Evolutionary conservation across 2,797 vertebrate species (phyloP), one percentile per base, ranked within the genome.

Genomic region (Rhinatrema bivittatum): DNA sequence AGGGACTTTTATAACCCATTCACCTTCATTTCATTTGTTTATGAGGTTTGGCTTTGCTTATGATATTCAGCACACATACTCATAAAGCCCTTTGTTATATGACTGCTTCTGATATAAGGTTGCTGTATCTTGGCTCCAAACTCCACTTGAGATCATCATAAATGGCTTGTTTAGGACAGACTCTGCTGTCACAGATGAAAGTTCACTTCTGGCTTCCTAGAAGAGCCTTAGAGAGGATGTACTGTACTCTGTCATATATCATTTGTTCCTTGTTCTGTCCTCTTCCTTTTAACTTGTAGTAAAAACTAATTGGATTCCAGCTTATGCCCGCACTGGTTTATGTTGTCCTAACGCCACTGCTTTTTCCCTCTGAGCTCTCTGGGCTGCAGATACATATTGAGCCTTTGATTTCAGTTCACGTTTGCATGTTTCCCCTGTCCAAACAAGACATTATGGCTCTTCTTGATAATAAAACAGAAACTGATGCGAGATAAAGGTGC

Each of bases 11-110:
- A 85, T 74, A 79, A 74, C 71, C 70, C 39, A 39, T 60, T 79
- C 75, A 74, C 75, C 75, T 79, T 73, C 65, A 63, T 74, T 69
- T 77, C 69, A 65, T 67, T 62, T 79, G 66, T 80, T 84, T 81
- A 81, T 82, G 70, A 63, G 69, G 52, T 61, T 58, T 78, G 65
- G 53, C 70, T 72, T 82, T 57, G 60, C 71, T 78, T 71, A 73
- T 69, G 73, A 78, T 77, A 65, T 68, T 75, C 57, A 71, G 62
- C 70, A 63, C 50, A 41, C 23, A 25, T 62, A 24, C 66, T 64
- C 68, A 78, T 82, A 82, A 83, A 82, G 58, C 49, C 62, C 65
- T 27, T 49, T 72, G 74, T 74, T 72, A 62, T 67, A 68, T 30
- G 51, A 62, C 64, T 69, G 62, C 72, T 79, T 76, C 73, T 81